Conservation (phyloP, 1,140 invertebrate genomes). For the Tetraneura akinire region DNA sequence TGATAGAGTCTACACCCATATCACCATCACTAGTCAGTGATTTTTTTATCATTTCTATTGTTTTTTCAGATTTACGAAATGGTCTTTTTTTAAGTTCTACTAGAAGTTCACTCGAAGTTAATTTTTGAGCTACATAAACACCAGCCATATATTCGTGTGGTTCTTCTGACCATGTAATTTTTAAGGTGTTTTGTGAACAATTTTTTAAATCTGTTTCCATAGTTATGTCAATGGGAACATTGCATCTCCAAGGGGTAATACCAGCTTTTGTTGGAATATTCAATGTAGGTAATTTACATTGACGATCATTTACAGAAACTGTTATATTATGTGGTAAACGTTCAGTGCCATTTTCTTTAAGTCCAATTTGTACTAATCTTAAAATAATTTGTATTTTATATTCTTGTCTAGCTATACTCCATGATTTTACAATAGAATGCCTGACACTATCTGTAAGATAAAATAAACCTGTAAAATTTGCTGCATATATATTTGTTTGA, state of each 20-base stretch:
- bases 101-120: conserved; percentile 26
- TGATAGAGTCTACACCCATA: conserved; percentile 27
- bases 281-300: conserved; percentile 33
- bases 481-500: background rate
- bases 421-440: conserved; percentile 37
- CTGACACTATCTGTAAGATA: conserved; percentile 25
- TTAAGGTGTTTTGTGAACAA: conserved; percentile 39
- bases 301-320: conserved; percentile 33
- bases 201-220: conserved; percentile 36
- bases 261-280: conserved; percentile 46
- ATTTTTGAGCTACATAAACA: conserved; percentile 36
- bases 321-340: conserved; percentile 39
- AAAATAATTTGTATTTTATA: conserved; percentile 46
- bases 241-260: conserved; percentile 34
- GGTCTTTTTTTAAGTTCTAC: conserved; percentile 39
- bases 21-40: conserved; percentile 26
- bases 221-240: conserved; percentile 42
- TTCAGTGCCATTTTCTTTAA: conserved; percentile 24
- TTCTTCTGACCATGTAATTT: conserved; percentile 38
- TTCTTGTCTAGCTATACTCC: conserved; percentile 39
- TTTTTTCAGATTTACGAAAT: background rate
- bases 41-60: conserved; percentile 32
- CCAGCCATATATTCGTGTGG: conserved; percentile 25
- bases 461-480: conserved; percentile 27
- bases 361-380: conserved; percentile 18